These are phyloP conservation scores for Pitta sordida DNA, from an alignment of 2,113 vertebrate species.

Conservation along the genomic window DNA sequence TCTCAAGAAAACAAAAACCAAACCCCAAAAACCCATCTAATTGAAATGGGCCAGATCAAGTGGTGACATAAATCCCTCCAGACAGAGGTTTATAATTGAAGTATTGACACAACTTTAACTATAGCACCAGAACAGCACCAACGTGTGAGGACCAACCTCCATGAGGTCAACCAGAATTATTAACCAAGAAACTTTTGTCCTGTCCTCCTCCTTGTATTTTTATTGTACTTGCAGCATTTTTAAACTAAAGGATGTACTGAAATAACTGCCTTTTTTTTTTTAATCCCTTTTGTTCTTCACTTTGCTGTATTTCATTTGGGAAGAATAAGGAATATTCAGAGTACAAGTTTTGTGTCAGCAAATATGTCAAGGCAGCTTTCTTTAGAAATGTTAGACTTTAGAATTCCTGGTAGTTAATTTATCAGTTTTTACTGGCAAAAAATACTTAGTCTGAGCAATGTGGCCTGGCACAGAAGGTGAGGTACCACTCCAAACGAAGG, in stretches of 20 bases:
- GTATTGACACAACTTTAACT: conserved; percentile 76
- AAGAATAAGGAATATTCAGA: not conserved
- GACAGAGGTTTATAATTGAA: conserved; percentile 74
- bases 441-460: not conserved
- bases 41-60: not conserved
- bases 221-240: not conserved
- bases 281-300: not conserved
- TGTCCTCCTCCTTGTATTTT: conserved; percentile 30
- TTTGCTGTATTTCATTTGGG: not conserved
- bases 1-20: conserved; percentile 18
- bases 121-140: conserved; percentile 73
- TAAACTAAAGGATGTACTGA: not conserved
- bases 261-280: conserved; percentile 29
- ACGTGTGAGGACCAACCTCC: conserved; percentile 17
- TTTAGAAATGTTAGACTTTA: no score
- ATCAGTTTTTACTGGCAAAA: no score
- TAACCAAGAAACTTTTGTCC: conserved; percentile 8
- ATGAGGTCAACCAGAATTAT: not conserved
- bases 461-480: not conserved
- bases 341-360: no score
- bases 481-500: not conserved
- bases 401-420: no score
- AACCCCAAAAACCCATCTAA: no score
- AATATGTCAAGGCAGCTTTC: no score
- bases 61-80: not conserved